Percentiles rank a stretch among this genome's conserved stretches.
phyloP scores from a whole-genome alignment of 1,140 invertebrate species.

The Marisa cornuarietis region DNA sequence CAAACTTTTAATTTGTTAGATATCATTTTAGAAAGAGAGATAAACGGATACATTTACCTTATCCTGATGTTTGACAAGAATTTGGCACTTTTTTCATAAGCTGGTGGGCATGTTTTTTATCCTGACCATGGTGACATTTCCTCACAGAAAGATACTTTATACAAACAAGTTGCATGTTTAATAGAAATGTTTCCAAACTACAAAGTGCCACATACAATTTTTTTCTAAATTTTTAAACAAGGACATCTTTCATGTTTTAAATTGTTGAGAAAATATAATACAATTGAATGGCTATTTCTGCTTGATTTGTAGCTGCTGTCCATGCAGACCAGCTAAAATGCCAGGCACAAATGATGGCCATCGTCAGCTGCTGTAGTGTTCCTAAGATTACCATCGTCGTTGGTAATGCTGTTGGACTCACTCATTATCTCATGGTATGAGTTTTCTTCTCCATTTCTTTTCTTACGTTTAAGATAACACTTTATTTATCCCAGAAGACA shows the following conservation, averaged over 20 bases:
- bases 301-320: neutral
- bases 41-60: too few relatives aligned
- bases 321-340: slow-evolving; percentile 41
- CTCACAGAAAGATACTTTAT: too few relatives aligned
- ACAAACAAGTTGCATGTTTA: too few relatives aligned
- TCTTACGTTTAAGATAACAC: neutral
- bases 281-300: neutral
- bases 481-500: slow-evolving; percentile 7
- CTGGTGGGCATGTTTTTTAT: too few relatives aligned
- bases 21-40: too few relatives aligned
- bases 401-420: slow-evolving; percentile 61
- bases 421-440: slow-evolving; percentile 65
- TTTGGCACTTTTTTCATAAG: too few relatives aligned
- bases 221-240: neutral
- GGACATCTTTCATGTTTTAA: neutral
- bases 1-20: too few relatives aligned
- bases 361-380: slow-evolving; percentile 62
- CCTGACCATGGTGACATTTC: too few relatives aligned
- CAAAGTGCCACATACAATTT: neutral
- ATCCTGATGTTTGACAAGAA: too few relatives aligned
- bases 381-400: slow-evolving; percentile 67
- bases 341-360: slow-evolving; percentile 63
- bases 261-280: neutral
- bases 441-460: slow-evolving; percentile 9
- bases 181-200: too few relatives aligned